Conservation (phyloP, 2,797 vertebrate genomes). For the Gallinago nigripennis region DNA sequence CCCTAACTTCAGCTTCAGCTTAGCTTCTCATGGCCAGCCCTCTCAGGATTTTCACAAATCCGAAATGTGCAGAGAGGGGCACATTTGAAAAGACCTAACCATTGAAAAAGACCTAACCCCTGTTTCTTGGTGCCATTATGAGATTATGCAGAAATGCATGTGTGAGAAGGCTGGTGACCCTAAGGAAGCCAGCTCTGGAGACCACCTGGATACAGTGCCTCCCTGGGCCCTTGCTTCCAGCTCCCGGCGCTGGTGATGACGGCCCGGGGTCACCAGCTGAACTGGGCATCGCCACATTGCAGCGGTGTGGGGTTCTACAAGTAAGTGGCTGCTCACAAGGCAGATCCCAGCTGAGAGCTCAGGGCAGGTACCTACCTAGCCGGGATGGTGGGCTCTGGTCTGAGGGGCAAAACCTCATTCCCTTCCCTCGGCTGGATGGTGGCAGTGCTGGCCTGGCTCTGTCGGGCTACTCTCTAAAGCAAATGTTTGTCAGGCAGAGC, state of each 20-base stretch:
- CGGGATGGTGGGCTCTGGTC: background rate
- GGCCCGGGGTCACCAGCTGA: background rate
- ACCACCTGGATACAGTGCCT: background rate
- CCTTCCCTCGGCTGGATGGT: fast-evolving
- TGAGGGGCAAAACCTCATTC: background rate
- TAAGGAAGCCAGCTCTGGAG: background rate
- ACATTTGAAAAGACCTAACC: background rate
- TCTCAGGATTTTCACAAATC: background rate
- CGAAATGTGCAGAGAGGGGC: background rate
- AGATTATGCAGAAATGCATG: fast-evolving
- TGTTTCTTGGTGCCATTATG: fast-evolving
- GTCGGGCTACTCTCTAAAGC: background rate
- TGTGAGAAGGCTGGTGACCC: background rate
- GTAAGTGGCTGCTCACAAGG: background rate
- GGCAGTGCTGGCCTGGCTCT: fast-evolving
- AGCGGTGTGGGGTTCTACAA: background rate
- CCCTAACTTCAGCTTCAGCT: background rate
- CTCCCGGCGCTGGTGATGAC: fast-evolving
- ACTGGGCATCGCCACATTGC: fast-evolving
- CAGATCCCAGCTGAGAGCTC: background rate
- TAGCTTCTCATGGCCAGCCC: background rate
- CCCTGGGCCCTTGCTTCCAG: background rate
- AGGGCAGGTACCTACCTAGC: background rate
- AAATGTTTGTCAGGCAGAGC: background rate
- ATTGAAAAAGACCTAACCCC: background rate